These are phyloP conservation scores for Zygaena filipendulae DNA, from an alignment of 2,888 invertebrate genomes.

Conservation along the genomic window DNA sequence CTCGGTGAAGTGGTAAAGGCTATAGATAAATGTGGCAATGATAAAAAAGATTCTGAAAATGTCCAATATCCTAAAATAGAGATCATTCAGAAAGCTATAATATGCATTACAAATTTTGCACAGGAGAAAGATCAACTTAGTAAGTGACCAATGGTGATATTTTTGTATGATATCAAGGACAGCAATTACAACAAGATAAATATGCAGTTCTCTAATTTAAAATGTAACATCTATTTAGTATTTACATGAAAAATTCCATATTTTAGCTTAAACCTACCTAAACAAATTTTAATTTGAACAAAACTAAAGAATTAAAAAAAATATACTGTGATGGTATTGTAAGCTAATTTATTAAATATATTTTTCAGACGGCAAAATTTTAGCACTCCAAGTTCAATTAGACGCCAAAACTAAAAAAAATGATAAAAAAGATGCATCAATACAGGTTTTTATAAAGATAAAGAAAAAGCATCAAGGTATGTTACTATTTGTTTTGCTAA, in stretches of 20 bases:
- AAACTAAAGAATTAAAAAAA: too few relatives aligned
- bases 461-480: conserved; percentile 42
- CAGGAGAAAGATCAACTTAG: conserved; percentile 49
- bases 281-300: too few relatives aligned
- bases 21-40: conserved; percentile 25
- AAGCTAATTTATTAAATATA: too few relatives aligned
- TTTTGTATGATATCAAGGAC: conserved; percentile 1
- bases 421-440: conserved; percentile 38
- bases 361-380: conserved; percentile 47
- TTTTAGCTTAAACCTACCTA: too few relatives aligned
- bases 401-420: conserved; percentile 26
- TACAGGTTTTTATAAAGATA: conserved; percentile 38
- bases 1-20: conserved; percentile 45
- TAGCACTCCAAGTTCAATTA: conserved; percentile 48
- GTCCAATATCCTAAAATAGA: conserved; percentile 54
- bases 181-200: not conserved
- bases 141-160: too few relatives aligned
- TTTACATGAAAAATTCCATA: too few relatives aligned
- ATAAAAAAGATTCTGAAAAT: conserved; percentile 32
- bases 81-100: conserved; percentile 50
- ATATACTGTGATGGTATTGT: too few relatives aligned
- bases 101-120: conserved; percentile 37
- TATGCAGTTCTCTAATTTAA: too few relatives aligned
- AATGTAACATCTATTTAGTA: conserved; percentile 1
- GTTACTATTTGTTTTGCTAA: too few relatives aligned